phyloP scores from a whole-genome alignment of 2,888 invertebrate species.

The Girardia tigrina region DNA sequence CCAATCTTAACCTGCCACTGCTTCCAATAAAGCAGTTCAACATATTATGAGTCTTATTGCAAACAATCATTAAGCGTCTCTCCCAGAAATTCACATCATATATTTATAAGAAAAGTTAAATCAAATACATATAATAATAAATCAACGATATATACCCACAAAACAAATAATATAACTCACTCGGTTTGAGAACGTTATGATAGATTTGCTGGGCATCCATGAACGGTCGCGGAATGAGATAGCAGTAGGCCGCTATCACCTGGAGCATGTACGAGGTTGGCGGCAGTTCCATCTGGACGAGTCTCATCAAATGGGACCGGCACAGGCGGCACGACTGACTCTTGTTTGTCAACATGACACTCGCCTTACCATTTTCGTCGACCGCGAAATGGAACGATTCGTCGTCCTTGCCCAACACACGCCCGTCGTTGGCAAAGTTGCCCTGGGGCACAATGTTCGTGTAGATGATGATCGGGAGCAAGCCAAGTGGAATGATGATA shows the following conservation, averaged over 20 bases:
- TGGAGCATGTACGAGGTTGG: background rate
- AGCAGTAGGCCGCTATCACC: background rate
- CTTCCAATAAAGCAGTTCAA: too few species aligned
- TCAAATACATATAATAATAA: too few species aligned
- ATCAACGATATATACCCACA: too few species aligned
- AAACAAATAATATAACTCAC: too few species aligned
- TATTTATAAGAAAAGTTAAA: too few species aligned
- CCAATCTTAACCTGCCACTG: too few species aligned
- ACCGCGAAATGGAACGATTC: conserved; percentile 4
- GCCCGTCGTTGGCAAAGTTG: background rate
- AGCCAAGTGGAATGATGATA: background rate
- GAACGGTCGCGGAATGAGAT: conserved; percentile 7
- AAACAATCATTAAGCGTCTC: too few species aligned
- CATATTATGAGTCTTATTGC: too few species aligned
- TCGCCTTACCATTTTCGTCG: background rate
- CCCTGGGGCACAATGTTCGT: background rate
- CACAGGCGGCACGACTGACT: background rate
- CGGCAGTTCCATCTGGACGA: background rate
- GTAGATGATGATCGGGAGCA: background rate
- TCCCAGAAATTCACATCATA: too few species aligned
- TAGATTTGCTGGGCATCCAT: background rate
- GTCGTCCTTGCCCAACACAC: background rate
- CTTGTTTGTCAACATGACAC: background rate
- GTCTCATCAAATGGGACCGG: background rate
- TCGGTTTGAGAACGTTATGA: background rate